These are phyloP conservation scores for Teleiodes luculella DNA, from an alignment of 2,888 invertebrate genomes.

Conservation along the genomic window DNA sequence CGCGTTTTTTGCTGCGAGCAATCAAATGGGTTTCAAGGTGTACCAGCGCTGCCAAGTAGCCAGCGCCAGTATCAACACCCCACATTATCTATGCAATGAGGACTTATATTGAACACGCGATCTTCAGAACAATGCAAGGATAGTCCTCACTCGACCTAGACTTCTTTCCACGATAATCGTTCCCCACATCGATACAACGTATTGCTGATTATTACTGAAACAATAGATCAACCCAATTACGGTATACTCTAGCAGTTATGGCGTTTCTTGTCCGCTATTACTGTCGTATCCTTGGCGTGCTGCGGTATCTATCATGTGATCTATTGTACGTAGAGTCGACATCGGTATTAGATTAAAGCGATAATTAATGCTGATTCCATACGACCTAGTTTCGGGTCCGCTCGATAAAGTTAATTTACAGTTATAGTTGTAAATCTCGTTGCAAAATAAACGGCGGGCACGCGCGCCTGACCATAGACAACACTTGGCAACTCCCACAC, in stretches of 20 bases:
- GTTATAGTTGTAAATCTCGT: constrained; percentile 77
- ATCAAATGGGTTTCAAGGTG: constrained; percentile 50
- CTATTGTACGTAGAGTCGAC: constrained; percentile 71
- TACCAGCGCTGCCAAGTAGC: constrained; percentile 40
- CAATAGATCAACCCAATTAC: constrained; percentile 71
- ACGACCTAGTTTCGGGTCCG: constrained; percentile 74
- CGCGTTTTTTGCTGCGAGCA: constrained; percentile 6
- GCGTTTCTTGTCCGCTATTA: constrained; percentile 48
- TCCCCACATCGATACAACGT: constrained; percentile 61
- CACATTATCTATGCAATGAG: constrained; percentile 73
- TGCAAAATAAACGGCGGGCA: constrained; percentile 71
- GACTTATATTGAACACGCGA: constrained; percentile 74
- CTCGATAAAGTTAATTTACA: constrained; percentile 77
- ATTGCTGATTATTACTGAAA: constrained; percentile 44
- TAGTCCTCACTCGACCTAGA: constrained; percentile 65
- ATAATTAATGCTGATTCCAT: constrained; percentile 79
- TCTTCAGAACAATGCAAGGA: constrained; percentile 74
- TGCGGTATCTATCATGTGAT: constrained; percentile 75
- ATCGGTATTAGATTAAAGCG: constrained; percentile 75
- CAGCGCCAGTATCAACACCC: constrained; percentile 45
- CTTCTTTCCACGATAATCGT: constrained; percentile 69
- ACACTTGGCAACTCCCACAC: constrained; percentile 63
- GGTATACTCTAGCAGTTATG: constrained; percentile 48
- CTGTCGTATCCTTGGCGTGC: constrained; percentile 73
- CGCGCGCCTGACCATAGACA: constrained; percentile 73